These are phyloP conservation scores for Mimachlamys varia DNA, from an alignment of 2,888 invertebrate species.

Conservation along the genomic window DNA sequence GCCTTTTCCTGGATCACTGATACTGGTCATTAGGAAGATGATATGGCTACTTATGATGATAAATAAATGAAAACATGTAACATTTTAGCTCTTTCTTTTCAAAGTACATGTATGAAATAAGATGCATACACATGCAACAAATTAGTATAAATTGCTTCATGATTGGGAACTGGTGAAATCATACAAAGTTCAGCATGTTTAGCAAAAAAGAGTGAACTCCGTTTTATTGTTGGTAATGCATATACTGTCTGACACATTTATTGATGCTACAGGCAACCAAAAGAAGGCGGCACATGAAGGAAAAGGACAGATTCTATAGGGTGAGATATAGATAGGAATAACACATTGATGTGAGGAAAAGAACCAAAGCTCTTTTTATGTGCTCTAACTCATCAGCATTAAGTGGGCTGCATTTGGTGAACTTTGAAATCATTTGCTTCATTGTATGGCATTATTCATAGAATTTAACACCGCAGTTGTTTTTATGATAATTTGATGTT, in stretches of 20 bases:
- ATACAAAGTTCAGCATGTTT: not conserved
- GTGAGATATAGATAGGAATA: conserved; percentile 52
- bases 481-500: not conserved
- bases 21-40: no score
- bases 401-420: not conserved
- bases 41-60: no score
- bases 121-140: no score
- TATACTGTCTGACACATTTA: not conserved
- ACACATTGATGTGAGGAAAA: not conserved
- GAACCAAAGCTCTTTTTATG: not conserved
- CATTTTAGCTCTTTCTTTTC: no score
- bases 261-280: conserved; percentile 63
- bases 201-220: not conserved
- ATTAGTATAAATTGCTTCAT: no score
- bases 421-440: not conserved
- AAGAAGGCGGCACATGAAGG: conserved; percentile 68
- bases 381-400: not conserved
- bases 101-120: no score
- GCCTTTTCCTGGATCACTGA: no score
- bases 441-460: not conserved
- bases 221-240: not conserved
- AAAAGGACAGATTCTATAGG: conserved; percentile 68
- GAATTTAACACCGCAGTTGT: not conserved
- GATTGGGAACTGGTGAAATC: no score
- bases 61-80: no score